These are phyloP conservation scores for Dysdera silvatica DNA, from an alignment of 1,140 invertebrate genomes.

Conservation along the genomic window DNA sequence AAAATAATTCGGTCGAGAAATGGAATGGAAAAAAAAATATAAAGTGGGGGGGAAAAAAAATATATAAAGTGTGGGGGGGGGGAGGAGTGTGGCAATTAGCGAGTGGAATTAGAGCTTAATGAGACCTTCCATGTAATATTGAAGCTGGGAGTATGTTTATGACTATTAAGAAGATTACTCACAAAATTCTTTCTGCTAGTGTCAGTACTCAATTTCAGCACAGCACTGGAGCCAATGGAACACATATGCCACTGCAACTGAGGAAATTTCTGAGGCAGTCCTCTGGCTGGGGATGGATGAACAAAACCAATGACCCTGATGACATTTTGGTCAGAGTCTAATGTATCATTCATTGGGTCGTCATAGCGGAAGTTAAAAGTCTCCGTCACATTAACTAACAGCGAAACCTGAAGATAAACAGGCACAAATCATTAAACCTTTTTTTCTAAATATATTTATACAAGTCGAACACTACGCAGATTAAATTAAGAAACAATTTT, in stretches of 20 bases:
- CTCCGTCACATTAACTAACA: slow-evolving; percentile 73
- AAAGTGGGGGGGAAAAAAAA: too few relatives aligned
- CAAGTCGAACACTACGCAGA: too few relatives aligned
- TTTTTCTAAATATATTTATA: too few relatives aligned
- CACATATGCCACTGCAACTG: slow-evolving; percentile 34
- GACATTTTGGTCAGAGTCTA: slow-evolving; percentile 50
- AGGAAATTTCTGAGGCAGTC: slow-evolving; percentile 49
- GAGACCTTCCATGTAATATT: too few relatives aligned
- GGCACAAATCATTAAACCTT: not conserved
- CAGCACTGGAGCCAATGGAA: slow-evolving; percentile 31
- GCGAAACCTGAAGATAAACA: slow-evolving; percentile 47
- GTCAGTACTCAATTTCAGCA: slow-evolving; percentile 39
- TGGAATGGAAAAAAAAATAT: too few relatives aligned
- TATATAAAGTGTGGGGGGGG: too few relatives aligned
- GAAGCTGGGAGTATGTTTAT: too few relatives aligned
- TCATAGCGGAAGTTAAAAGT: slow-evolving; percentile 59
- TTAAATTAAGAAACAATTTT: too few relatives aligned
- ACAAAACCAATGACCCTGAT: slow-evolving; percentile 69
- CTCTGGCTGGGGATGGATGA: slow-evolving; percentile 63
- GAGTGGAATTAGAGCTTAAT: too few relatives aligned
- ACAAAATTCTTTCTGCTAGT: slow-evolving; percentile 27
- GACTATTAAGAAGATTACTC: too few relatives aligned
- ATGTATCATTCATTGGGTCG: slow-evolving; percentile 52
- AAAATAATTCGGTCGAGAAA: too few relatives aligned
- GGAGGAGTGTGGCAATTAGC: too few relatives aligned